Percentiles rank a stretch among this genome's conserved stretches.
phyloP scores from a whole-genome alignment of 2,113 vertebrate species.

The Malurus elegans region DNA sequence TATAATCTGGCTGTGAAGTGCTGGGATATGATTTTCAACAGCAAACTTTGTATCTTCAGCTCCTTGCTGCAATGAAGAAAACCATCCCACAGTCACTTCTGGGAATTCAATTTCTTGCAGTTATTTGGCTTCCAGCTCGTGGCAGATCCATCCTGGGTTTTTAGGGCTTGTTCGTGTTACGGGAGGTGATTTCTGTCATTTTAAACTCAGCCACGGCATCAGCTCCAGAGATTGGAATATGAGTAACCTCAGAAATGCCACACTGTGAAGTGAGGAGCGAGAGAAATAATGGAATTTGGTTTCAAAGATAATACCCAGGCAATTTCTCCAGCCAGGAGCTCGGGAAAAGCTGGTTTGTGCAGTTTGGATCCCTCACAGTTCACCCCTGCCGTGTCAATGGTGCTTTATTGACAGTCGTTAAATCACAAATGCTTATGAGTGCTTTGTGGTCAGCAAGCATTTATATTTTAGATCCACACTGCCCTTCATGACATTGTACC shows the following conservation, averaged over 20 bases:
- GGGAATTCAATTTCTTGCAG: constrained; percentile 22
- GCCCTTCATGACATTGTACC: neutral
- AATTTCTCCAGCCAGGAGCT: neutral
- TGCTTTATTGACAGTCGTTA: neutral
- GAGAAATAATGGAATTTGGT: neutral
- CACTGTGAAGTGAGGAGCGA: neutral
- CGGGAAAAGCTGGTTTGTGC: neutral
- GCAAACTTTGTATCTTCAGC: neutral
- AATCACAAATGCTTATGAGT: neutral
- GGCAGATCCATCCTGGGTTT: neutral
- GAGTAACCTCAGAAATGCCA: neutral
- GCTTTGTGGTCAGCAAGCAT: neutral
- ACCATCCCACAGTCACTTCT: neutral
- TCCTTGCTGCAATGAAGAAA: constrained; percentile 10
- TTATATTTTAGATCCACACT: neutral
- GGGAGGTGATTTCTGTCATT: neutral
- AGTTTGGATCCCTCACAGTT: neutral
- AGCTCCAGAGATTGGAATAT: neutral
- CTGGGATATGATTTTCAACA: neutral
- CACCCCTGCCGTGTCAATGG: neutral
- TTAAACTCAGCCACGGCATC: neutral
- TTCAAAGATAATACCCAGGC: neutral
- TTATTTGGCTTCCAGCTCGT: constrained; percentile 26
- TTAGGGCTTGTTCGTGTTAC: neutral
- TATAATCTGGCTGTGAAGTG: neutral